Percentiles rank a stretch among this genome's conserved stretches.
phyloP scores from a whole-genome alignment of 2,113 vertebrate species.

The Empidonax alnorum region DNA sequence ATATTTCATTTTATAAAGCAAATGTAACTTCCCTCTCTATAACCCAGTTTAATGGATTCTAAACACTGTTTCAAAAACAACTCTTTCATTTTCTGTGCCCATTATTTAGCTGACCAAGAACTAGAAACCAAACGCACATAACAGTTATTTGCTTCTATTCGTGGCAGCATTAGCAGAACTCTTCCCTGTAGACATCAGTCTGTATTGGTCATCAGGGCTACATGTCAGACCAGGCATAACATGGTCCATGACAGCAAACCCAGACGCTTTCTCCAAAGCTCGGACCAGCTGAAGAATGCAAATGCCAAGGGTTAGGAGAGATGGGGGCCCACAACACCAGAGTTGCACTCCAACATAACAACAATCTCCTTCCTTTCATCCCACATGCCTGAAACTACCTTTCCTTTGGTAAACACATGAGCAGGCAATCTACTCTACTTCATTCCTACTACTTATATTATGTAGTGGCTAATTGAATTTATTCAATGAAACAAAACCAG shows the following conservation, averaged over 20 bases:
- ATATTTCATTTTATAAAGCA: conserved; percentile 18
- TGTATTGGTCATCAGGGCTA: not conserved
- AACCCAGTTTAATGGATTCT: not conserved
- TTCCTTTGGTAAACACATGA: not conserved
- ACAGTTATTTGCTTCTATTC: not conserved
- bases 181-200: not conserved
- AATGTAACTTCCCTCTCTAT: not conserved
- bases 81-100: not conserved
- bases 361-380: not conserved
- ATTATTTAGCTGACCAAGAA: not conserved
- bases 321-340: not conserved
- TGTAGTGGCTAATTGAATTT: not conserved
- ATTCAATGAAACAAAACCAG: not conserved
- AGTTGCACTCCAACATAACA: not conserved
- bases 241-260: not conserved
- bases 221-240: not conserved
- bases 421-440: not conserved
- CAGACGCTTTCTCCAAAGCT: not conserved
- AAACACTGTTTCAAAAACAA: not conserved
- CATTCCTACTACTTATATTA: not conserved
- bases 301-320: not conserved
- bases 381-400: not conserved
- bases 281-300: not conserved
- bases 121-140: not conserved
- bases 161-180: not conserved